Evolutionary conservation across 2,797 vertebrate genomes (phyloP).

Genomic region (Lophotriccus pileatus): DNA sequence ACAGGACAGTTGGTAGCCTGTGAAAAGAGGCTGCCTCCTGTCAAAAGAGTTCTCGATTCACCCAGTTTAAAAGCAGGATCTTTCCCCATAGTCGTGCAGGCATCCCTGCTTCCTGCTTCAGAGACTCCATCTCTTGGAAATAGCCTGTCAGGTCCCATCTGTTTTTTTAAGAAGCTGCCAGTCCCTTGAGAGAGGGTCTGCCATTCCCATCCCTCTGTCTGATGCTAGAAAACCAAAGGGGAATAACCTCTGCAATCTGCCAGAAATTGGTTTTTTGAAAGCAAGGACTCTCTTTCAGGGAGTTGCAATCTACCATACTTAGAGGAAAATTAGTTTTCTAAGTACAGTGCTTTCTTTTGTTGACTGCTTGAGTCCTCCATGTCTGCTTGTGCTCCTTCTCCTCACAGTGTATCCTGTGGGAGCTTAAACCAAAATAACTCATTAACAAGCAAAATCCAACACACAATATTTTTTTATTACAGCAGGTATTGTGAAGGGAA

Average conservation of each 20-base stretch:
- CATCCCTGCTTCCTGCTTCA: slow-evolving; percentile 68
- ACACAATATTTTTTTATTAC: slow-evolving; percentile 29
- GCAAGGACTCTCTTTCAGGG: slow-evolving; percentile 68
- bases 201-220: slow-evolving; percentile 66
- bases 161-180: slow-evolving; percentile 71
- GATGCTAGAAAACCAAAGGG: slow-evolving; percentile 70
- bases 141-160: slow-evolving; percentile 79
- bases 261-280: slow-evolving; percentile 78
- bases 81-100: slow-evolving; percentile 44
- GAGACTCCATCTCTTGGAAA: slow-evolving; percentile 69
- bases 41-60: slow-evolving; percentile 34
- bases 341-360: slow-evolving; percentile 65
- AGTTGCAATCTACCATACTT: slow-evolving; percentile 72
- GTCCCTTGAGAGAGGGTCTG: slow-evolving; percentile 63
- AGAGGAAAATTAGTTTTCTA: slow-evolving; percentile 75
- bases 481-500: slow-evolving; percentile 5
- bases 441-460: slow-evolving; percentile 49
- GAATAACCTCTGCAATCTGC: slow-evolving; percentile 76
- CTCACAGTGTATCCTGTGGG: neutral
- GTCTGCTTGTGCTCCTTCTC: slow-evolving; percentile 3
- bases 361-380: slow-evolving; percentile 25
- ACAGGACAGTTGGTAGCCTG: slow-evolving; percentile 31
- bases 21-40: slow-evolving; percentile 42
- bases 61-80: slow-evolving; percentile 36
- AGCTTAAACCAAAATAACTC: slow-evolving; percentile 43